phyloP scores from a whole-genome alignment of 2,888 invertebrate genomes.

The Diarsia dahlii region DNA sequence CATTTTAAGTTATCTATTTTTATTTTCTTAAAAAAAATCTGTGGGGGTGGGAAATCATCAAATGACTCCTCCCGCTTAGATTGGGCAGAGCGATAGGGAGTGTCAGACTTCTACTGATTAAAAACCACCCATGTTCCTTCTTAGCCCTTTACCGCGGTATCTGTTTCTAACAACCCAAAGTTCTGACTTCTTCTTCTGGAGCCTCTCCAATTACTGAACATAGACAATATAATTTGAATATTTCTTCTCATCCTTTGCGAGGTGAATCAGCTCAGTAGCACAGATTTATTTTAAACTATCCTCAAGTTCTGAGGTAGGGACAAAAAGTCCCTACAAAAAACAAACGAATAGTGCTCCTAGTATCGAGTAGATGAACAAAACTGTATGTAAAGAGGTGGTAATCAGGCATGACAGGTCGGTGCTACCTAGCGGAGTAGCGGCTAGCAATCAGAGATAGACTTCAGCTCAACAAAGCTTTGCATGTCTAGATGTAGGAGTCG shows the following conservation, averaged over 20 bases:
- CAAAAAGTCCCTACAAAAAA: background rate
- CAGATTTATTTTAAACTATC: background rate
- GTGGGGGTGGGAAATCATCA: no score
- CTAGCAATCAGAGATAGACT: slow-evolving; percentile 30
- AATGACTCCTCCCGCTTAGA: no score
- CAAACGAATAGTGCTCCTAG: background rate
- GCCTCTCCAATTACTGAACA: background rate
- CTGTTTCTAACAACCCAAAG: no score
- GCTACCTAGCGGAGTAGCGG: slow-evolving; percentile 47
- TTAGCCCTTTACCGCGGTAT: no score
- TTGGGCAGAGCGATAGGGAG: no score
- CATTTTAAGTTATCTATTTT: no score
- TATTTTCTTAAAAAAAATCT: no score
- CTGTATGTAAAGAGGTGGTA: slow-evolving; percentile 46
- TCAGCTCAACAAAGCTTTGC: slow-evolving; percentile 3
- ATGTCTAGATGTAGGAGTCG: background rate
- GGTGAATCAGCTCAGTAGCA: background rate
- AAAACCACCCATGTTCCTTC: no score
- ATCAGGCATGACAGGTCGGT: slow-evolving; percentile 51
- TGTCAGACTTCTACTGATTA: no score
- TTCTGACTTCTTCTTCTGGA: background rate
- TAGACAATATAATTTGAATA: background rate
- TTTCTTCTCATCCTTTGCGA: background rate
- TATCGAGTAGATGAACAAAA: slow-evolving; percentile 28
- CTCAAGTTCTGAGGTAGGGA: background rate